phyloP scores from a whole-genome alignment of 2,113 vertebrate species.

The Brachyhypopomus gauderio region DNA sequence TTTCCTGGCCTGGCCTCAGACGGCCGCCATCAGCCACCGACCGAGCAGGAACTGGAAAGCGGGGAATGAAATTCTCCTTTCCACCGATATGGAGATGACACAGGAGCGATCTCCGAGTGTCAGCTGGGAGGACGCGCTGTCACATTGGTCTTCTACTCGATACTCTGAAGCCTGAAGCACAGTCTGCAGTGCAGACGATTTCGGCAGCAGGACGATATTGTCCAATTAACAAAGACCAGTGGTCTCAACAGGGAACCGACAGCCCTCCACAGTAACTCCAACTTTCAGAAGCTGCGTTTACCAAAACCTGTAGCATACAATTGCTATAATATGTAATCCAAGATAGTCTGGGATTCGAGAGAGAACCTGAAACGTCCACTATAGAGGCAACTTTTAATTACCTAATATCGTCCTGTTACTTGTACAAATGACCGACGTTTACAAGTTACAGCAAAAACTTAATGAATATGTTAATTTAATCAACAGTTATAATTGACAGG shows the following conservation, averaged over 20 bases:
- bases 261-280: not conserved
- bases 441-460: too few species aligned
- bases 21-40: not conserved
- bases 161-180: too few species aligned
- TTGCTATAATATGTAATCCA: not conserved
- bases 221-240: too few species aligned
- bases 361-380: not conserved
- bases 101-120: not conserved
- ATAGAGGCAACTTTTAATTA: not conserved
- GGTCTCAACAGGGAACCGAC: not conserved
- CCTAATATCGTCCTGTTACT: not conserved
- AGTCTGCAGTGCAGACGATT: not conserved
- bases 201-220: not conserved
- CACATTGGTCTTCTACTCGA: not conserved
- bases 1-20: conserved; percentile 50
- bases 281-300: not conserved
- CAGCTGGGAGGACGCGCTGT: not conserved
- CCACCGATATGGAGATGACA: not conserved
- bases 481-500: too few species aligned
- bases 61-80: not conserved
- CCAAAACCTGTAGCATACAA: too few species aligned
- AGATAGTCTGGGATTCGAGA: not conserved
- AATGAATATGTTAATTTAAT: too few species aligned
- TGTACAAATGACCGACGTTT: too few species aligned
- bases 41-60: not conserved